Evolutionary conservation across 2,113 vertebrate species (phyloP), one percentile per base, ranked within the genome.

Genomic region (Lanius ludovicianus): DNA sequence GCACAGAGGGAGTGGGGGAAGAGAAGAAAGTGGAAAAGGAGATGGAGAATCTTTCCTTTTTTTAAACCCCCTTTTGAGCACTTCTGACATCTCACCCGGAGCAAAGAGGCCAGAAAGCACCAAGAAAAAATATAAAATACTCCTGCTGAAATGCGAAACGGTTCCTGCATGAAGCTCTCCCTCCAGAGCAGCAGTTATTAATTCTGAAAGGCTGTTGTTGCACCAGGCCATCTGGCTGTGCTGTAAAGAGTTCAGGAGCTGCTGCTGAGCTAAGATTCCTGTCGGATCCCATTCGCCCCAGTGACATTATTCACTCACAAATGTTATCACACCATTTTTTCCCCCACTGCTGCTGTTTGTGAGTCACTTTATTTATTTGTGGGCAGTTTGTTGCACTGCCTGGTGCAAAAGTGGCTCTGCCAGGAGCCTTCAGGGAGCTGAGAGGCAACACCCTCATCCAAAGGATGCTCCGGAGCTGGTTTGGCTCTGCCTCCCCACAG

Each of bases 201-300:
- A 98, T 98, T 98, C 98, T 93, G 97, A 98, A 98, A 98, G 98
- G 97, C 98, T 98, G 97, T 97, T 97, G 96, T 94, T 97, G 98
- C 97, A 97, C 97, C 97, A 96, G 95, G 95, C 98, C 98, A 98
- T 98, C 98, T 98, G 98, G 98, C 96, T 60, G 89, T 76, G 80
- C 95, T 25, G 84, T 73, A 89, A 97, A 94, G 97, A 94, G 97
- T 93, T 98, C 97, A 75, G 97, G 39, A 97, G 97, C 97, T 96
- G 97, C 93, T 85, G 93, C 95, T 82, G 96, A 96, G 96, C 95
- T 96, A 69, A 96, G 97, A 84, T 96, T 98, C 98, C 57, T 90
- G 97, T 57, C 59, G 84, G 96, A 91, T 96, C 87, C 93, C 74
- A 52, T 24, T 84, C 10, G 84, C 79, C 93, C 93, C 87, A 37